Base-by-base conservation (phyloP, 2,888 invertebrate genomes). In the Epirrita christyi region DNA sequence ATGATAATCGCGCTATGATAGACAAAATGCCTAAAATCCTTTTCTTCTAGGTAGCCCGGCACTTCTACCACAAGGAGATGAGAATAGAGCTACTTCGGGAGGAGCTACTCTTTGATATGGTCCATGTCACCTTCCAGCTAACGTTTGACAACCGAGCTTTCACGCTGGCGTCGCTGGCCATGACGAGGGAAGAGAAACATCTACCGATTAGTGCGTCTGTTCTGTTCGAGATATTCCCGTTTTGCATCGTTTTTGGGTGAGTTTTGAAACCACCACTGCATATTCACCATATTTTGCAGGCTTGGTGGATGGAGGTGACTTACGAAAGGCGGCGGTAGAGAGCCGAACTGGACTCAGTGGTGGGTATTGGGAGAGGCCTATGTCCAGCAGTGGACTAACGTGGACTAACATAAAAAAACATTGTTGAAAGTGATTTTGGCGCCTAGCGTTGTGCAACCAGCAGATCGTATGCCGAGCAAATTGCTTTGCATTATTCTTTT, bases 171-270 rank as follows among this genome's bases (percentile, higher is more conserved):
- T 96, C 96, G 0, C 86, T 97, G 69, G 95, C 96, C 27, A 96
- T 97, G 96, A 96, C 96, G 1, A 93, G 97, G 32, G 97, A 97
- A 75, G 97, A 97, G 79, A 97, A 97, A 81, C 97, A 97, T 83
- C 87, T 98, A 68, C 97, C 98, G 6, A 96, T 98, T 68, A 96
- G 96, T 76, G 97, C 97, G 0, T 96, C 97, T 8, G 96, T 98
- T 27, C 93, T 99, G 43, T 98, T 99, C 75, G 98, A 99, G 83
- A 97, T 99, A 77, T 99, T 99, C 83, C 99, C 99, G 1, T 99
- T 99, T 93, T 98, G 98, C 88, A 96, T 99, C 68, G 98, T 98
- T 40, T 99, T 99, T 85, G 97, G 97, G 96, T 97, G 87, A 92
- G 94, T 92, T 57, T 44, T n/a, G n/a, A n/a, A n/a, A n/a, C n/a